Base-by-base conservation (phyloP, 2,113 vertebrate species). In the Azemiops feae region DNA sequence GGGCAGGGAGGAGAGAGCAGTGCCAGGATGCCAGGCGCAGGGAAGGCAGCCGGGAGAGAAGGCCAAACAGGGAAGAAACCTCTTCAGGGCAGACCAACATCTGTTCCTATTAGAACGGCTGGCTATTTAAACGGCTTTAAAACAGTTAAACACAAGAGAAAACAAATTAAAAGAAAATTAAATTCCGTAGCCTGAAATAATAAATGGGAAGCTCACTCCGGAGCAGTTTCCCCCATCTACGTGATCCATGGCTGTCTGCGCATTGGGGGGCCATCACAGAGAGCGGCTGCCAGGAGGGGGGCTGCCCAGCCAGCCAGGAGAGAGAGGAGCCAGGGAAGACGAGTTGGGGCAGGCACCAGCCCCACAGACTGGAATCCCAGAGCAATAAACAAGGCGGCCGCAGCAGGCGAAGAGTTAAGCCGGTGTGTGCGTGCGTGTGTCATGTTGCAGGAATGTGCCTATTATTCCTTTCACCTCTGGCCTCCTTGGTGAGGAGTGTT, bases 371-470 rank as follows among this genome's bases (percentile, higher is more conserved):
- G 1, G 86, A 64, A 74, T 91, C 90, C 90, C 58, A 43, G 39
- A n/a, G 7, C 12, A 0, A 5, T 6, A 3, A 27, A 27, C 16
- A 6, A 30, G 12, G 55, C 54, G 1, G 47, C 39, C 9, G 4
- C 87, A 54, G 93, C 81, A 34, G 3, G 12, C 3, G 14, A 92
- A 92, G 20, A 1, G 91, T 94, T 94, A 94, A 92, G 18, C 14
- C 8, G 16, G 91, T 88, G 54, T 25, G 16, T 64, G 50, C 25
- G 55, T 69, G 22, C 34, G 11, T 64, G 87, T 92, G 54, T 92
- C 54, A 92, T 92, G 93, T 53, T 92, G 55, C 57, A 55, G 93
- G 93, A 94, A 92, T 94, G 93, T 57, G 91, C 88, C 91, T 87
- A 92, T 90, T 92, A 60, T 92, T 89, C 85, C 74, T 87, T 87